phyloP scores from a whole-genome alignment of 2,888 invertebrate genomes.

The Monoplex corrugatus region DNA sequence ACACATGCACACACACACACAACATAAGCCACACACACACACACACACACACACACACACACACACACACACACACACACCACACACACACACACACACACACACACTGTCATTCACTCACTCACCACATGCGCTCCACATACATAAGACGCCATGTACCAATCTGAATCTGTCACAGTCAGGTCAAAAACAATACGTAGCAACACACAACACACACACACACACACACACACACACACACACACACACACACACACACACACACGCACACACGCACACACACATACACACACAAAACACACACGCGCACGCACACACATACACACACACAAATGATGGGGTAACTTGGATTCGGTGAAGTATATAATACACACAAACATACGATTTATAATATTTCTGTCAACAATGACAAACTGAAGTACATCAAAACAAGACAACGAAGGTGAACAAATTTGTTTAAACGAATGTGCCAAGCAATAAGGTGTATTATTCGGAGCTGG shows the following conservation, averaged over 20 bases:
- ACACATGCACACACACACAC: background rate
- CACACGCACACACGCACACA: constrained; percentile 9
- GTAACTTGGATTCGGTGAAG: too few species aligned
- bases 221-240: background rate
- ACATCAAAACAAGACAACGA: too few species aligned
- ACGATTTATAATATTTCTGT: too few species aligned
- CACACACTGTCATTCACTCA: background rate
- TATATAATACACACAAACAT: too few species aligned
- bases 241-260: background rate
- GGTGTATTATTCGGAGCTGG: too few species aligned
- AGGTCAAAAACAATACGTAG: too few species aligned
- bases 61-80: constrained; percentile 31
- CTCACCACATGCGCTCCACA: too few species aligned
- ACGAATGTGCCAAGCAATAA: too few species aligned
- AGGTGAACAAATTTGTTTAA: too few species aligned
- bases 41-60: background rate
- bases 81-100: background rate
- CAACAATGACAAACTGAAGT: constrained; percentile 8
- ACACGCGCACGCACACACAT: background rate
- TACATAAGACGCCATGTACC: too few species aligned
- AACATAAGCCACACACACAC: too few species aligned
- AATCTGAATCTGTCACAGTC: too few species aligned
- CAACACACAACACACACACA: background rate
- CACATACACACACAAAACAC: constrained; percentile 15
- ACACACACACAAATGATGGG: constrained; percentile 20